These are phyloP conservation scores for Nemotelus pantherinus DNA, from an alignment of 2,888 invertebrate genomes.

Conservation along the genomic window DNA sequence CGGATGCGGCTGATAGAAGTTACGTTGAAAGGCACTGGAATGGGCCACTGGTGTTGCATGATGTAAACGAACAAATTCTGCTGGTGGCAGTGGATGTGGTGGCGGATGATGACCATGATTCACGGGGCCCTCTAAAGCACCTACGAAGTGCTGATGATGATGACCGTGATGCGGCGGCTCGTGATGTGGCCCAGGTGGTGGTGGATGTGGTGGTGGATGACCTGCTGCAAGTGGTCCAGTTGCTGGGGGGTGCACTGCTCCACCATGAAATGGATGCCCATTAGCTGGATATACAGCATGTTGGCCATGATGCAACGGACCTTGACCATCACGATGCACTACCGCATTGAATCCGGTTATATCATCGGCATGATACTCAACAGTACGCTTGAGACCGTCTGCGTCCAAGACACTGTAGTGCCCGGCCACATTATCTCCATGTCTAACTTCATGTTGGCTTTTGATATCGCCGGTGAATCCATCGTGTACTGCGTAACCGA, in stretches of 20 bases:
- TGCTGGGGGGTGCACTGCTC: neutral
- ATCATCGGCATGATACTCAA: conserved; percentile 63
- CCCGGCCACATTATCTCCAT: conserved; percentile 63
- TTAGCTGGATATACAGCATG: conserved; percentile 43
- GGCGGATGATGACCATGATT: conserved; percentile 14
- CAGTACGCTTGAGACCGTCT: conserved; percentile 63
- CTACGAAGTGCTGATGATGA: conserved; percentile 31
- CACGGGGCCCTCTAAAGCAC: neutral
- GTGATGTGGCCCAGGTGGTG: conserved; percentile 1
- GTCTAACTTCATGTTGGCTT: conserved; percentile 63
- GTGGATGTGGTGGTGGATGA: conserved; percentile 23
- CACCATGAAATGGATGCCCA: conserved; percentile 46
- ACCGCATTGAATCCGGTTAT: conserved; percentile 62
- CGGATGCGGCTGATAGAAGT: conserved; percentile 16
- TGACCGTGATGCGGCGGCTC: neutral
- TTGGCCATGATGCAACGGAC: conserved; percentile 33
- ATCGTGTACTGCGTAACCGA: conserved; percentile 63
- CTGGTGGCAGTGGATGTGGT: conserved; percentile 15
- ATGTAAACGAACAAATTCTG: conserved; percentile 1
- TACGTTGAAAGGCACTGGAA: conserved; percentile 26
- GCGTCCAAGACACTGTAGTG: conserved; percentile 63
- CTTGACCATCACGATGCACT: conserved; percentile 58
- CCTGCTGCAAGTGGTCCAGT: conserved; percentile 21
- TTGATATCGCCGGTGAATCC: conserved; percentile 63
- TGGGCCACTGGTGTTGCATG: conserved; percentile 38